A percentile compares a stretch with the other conserved stretches of the same genome.
phyloP scores from a whole-genome alignment of 2,888 invertebrate species.

The Orchestes rusci region DNA sequence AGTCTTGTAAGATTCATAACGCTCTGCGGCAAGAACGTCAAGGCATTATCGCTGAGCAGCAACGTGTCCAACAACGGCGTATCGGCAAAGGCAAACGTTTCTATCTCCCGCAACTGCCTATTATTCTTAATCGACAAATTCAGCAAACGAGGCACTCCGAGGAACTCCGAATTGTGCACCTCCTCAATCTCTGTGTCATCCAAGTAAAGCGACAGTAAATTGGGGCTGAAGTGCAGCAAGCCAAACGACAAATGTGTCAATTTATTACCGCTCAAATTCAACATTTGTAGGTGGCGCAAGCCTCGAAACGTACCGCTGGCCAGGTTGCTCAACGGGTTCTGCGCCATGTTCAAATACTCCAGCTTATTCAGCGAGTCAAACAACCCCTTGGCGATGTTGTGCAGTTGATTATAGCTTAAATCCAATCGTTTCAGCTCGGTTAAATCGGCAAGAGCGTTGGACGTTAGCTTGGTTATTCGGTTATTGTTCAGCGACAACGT shows the following conservation, averaged over 20 bases:
- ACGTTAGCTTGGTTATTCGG: conserved; percentile 61
- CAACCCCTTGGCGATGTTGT: conserved; percentile 56
- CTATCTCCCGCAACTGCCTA: conserved; percentile 53
- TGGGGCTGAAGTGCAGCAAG: conserved; percentile 57
- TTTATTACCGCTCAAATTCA: conserved; percentile 56
- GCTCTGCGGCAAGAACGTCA: conserved; percentile 64
- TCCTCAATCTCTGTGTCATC: conserved; percentile 60
- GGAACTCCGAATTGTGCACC: conserved; percentile 58
- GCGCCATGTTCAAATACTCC: conserved; percentile 54
- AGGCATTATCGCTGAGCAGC: conserved; percentile 62
- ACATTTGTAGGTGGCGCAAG: conserved; percentile 48
- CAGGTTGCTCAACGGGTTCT: conserved; percentile 55
- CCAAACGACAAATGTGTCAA: conserved; percentile 51
- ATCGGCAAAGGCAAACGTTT: conserved; percentile 56
- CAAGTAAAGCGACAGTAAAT: conserved; percentile 54
- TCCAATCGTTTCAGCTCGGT: conserved; percentile 61
- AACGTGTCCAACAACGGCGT: conserved; percentile 54
- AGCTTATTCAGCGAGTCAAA: conserved; percentile 61
- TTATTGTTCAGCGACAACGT: conserved; percentile 61
- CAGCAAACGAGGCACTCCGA: conserved; percentile 54
- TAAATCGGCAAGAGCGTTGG: conserved; percentile 68
- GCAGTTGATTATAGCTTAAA: conserved; percentile 56
- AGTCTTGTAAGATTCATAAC: conserved; percentile 52
- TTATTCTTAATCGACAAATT: conserved; percentile 58
- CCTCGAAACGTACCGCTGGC: conserved; percentile 55